Evolutionary conservation across 1,140 invertebrate species (phyloP).

Genomic region (Carposina sasakii): DNA sequence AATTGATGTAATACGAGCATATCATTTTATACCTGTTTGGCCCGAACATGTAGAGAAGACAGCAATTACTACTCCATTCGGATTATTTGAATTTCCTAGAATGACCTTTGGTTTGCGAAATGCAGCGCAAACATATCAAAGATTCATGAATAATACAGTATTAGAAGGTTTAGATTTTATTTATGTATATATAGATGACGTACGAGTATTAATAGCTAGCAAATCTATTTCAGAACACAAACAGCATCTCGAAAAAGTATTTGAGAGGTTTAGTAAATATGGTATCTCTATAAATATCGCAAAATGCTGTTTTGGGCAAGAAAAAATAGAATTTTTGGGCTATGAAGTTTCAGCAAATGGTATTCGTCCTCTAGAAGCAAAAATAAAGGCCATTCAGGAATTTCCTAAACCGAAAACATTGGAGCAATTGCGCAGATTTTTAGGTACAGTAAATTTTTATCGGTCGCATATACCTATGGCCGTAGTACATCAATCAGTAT

Average conservation of each 20-base stretch:
- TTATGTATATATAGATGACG: slow-evolving; percentile 28
- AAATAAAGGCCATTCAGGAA: slow-evolving; percentile 29
- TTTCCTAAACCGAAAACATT: slow-evolving; percentile 24
- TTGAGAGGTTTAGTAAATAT: slow-evolving; percentile 10
- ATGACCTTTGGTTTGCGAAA: slow-evolving; percentile 67
- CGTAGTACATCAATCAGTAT: background rate
- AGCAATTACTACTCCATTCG: slow-evolving; percentile 49
- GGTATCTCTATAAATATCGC: slow-evolving; percentile 13
- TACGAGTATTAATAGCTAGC: slow-evolving; percentile 26
- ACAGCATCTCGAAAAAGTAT: slow-evolving; percentile 16
- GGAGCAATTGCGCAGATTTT: slow-evolving; percentile 32
- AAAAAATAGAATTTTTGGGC: slow-evolving; percentile 25
- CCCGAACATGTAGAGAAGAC: slow-evolving; percentile 46
- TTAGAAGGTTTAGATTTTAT: slow-evolving; percentile 27
- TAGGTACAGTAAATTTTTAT: slow-evolving; percentile 53
- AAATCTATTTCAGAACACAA: slow-evolving; percentile 18
- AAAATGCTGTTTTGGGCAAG: slow-evolving; percentile 24
- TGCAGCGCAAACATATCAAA: slow-evolving; percentile 67
- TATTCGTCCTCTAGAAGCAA: slow-evolving; percentile 30
- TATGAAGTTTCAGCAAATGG: slow-evolving; percentile 28
- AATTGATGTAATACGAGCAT: slow-evolving; percentile 61
- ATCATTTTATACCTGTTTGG: slow-evolving; percentile 56
- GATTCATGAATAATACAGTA: slow-evolving; percentile 62
- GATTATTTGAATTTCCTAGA: slow-evolving; percentile 47
- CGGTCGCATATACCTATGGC: slow-evolving; percentile 27